Base-by-base conservation (phyloP, 2,797 vertebrate genomes). In the Tokudaia tokunoshimensis region DNA sequence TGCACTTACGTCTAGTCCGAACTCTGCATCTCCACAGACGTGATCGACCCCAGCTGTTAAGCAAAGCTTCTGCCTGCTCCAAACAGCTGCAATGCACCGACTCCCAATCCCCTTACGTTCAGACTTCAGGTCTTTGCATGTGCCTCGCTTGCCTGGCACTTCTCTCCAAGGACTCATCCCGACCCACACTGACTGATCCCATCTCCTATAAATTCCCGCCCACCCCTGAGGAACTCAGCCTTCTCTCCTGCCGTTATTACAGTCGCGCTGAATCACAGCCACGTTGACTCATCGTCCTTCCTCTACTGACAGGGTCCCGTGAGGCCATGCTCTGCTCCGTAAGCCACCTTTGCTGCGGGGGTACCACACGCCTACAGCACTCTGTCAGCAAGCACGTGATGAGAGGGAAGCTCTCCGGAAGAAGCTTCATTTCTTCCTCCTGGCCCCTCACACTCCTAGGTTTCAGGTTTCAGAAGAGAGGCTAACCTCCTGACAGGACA, bases 361-460 rank as follows among this genome's bases (percentile, higher is more conserved):
- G 29, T 57, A 80, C 80, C 44, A 17, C 57, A 74, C 44, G 65
- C 90, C 55, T 78, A 78, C 52, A 63, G 84, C 1, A 6, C 20
- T 22, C 10, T 31, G 80, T 89, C 95, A 80, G 14, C 81, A 12
- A 50, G 31, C 93, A 52, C 3, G 11, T 31, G 95, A 24, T 17
- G 55, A 52, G 31, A 55, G 67, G 59, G 65, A 78, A 44, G 29
- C 59, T 52, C 92, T 89, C 34, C 74, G 24, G 78, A 93, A 89
- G 37, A 74, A 34, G 74, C 61, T 97, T 74, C 86, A 82, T 78
- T 96, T 96, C 96, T 88, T 95, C 41, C 22, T 84, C 82, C 67
- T 67, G 87, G 59, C n/a, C 44, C 79, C 47, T 41, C 44, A 44
- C 37, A 14, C 57, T 13, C 72, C 86, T 37, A 19, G 2, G 65